A percentile compares a stretch with the other conserved stretches of the same genome.
phyloP scores from a whole-genome alignment of 2,113 vertebrate species.

The Dasyornis broadbenti region DNA sequence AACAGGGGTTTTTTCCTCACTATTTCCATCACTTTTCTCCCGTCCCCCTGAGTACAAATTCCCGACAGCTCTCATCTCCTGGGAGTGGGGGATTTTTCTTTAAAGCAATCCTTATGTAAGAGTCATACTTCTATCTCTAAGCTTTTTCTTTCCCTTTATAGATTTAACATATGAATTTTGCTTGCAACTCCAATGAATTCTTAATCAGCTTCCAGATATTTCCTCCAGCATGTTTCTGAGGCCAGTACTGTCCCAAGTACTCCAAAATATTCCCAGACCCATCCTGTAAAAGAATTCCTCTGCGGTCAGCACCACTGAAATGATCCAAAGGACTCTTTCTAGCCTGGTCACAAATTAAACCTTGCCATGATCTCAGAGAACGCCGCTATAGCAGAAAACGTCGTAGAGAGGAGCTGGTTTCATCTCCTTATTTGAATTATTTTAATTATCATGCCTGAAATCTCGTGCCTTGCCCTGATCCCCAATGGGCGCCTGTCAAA shows the following conservation, averaged over 20 bases:
- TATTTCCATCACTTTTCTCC: background rate
- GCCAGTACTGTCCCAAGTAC: background rate
- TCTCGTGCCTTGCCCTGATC: background rate
- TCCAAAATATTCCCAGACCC: background rate
- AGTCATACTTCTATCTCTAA: background rate
- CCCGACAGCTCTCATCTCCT: background rate
- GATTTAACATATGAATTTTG: background rate
- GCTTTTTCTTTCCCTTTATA: background rate
- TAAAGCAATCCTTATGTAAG: background rate
- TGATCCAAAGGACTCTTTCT: background rate
- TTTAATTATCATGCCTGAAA: constrained; percentile 28
- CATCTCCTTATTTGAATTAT: background rate
- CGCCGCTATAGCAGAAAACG: accelerated
- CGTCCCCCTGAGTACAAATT: background rate
- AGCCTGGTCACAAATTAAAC: background rate
- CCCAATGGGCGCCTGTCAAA: constrained; percentile 20
- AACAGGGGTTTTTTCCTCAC: background rate
- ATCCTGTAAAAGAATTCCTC: background rate
- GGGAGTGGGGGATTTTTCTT: background rate
- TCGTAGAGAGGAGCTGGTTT: background rate
- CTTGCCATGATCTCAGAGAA: background rate
- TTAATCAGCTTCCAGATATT: background rate
- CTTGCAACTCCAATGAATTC: background rate
- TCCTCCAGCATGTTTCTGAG: background rate
- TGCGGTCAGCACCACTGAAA: accelerated